Percentiles rank a stretch among this genome's conserved stretches.
phyloP scores from a whole-genome alignment of 2,113 vertebrate genomes.

The Picathartes gymnocephalus region DNA sequence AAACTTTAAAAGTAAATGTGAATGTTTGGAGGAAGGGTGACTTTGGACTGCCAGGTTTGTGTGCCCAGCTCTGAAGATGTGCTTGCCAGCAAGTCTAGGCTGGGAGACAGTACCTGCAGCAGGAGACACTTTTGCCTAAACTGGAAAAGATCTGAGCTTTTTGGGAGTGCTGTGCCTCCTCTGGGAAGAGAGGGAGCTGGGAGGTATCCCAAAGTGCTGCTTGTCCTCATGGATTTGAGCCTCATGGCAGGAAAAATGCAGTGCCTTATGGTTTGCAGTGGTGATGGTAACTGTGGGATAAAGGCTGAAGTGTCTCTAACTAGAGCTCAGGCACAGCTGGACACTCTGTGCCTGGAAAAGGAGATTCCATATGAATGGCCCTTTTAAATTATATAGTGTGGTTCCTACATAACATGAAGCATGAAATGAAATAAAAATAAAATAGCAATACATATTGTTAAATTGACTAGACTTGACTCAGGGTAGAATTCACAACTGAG shows the following conservation, averaged over 20 bases:
- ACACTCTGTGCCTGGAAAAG: neutral
- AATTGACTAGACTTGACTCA: neutral
- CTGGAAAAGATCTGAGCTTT: neutral
- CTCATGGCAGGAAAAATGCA: neutral
- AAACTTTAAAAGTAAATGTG: neutral
- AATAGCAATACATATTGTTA: neutral
- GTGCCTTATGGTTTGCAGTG: neutral
- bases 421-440: neutral
- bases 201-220: neutral
- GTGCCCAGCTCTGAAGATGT: fast-evolving
- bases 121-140: neutral
- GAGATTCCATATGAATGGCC: neutral
- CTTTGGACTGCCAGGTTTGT: neutral
- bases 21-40: neutral
- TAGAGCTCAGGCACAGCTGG: neutral
- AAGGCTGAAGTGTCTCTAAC: neutral
- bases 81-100: neutral
- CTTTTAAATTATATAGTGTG: neutral
- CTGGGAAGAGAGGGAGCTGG: fast-evolving
- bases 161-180: neutral
- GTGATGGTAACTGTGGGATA: too few species aligned
- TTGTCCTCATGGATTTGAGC: neutral
- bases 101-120: neutral
- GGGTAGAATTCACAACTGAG: neutral
- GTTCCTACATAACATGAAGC: neutral